phyloP scores from a whole-genome alignment of 2,888 invertebrate species.

The Apamea crenata region DNA sequence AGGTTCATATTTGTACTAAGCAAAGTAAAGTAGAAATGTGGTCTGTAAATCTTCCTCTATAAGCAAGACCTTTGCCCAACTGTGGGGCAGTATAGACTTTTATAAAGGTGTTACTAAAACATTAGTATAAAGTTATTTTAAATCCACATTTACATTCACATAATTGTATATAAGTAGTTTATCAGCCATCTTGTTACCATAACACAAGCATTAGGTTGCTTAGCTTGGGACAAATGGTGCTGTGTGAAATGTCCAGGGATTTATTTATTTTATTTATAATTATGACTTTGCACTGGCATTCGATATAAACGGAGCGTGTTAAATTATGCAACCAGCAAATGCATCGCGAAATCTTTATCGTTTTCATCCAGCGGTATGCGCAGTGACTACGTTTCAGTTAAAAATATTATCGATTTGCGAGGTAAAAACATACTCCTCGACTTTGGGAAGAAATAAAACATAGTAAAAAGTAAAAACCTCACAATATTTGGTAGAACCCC shows the following conservation, averaged over 20 bases:
- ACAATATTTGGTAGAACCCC: neutral
- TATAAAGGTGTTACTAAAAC: neutral
- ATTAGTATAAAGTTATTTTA: neutral
- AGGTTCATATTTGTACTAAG: too few species aligned
- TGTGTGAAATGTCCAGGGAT: too few species aligned
- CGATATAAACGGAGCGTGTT: neutral
- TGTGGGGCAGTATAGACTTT: neutral
- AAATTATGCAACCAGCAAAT: neutral
- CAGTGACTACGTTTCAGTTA: neutral
- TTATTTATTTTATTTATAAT: too few species aligned
- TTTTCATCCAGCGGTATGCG: neutral
- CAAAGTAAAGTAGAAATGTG: neutral
- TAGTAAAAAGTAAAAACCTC: neutral
- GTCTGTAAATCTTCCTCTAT: neutral
- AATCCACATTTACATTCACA: neutral
- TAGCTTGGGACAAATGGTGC: too few species aligned
- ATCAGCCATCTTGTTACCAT: too few species aligned
- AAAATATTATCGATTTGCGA: neutral
- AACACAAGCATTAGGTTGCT: too few species aligned
- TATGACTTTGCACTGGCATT: neutral
- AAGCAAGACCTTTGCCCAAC: neutral
- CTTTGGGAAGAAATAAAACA: neutral
- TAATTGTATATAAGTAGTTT: too few species aligned
- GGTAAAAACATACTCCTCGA: neutral
- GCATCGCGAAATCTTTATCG: conserved; percentile 7